Conservation (phyloP, 2,888 invertebrate species). For the Cylloceria caligata region DNA sequence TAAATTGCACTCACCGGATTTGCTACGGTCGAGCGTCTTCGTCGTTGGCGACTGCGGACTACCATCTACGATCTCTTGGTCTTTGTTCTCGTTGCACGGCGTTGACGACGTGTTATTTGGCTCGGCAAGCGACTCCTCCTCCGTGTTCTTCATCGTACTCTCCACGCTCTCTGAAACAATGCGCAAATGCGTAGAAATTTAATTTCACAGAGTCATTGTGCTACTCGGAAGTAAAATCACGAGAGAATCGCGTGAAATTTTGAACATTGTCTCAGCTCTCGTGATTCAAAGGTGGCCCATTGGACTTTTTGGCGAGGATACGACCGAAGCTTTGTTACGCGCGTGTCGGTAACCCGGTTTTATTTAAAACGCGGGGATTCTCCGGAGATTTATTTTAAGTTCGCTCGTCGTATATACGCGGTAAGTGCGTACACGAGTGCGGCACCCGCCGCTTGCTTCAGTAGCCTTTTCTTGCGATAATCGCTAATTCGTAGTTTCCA, state of each 20-base stretch:
- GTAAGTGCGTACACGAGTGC: slow-evolving; percentile 10
- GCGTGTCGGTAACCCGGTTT: slow-evolving; percentile 78
- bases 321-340: slow-evolving; percentile 34
- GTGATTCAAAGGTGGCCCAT: slow-evolving; percentile 33
- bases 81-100: slow-evolving; percentile 77
- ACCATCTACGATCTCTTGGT: slow-evolving; percentile 66
- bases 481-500: neutral
- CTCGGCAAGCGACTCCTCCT: neutral
- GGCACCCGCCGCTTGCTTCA: too few relatives aligned
- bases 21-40: slow-evolving; percentile 86
- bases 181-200: neutral
- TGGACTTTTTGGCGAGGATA: slow-evolving; percentile 36
- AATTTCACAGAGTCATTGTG: neutral
- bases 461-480: neutral
- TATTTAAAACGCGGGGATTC: slow-evolving; percentile 81
- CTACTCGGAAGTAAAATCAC: neutral
- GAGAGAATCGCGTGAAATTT: neutral
- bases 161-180: neutral
- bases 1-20: slow-evolving; percentile 83
- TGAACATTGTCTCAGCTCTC: slow-evolving; percentile 20
- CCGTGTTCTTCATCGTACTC: neutral
- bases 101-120: slow-evolving; percentile 60
- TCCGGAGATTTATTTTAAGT: slow-evolving; percentile 80
- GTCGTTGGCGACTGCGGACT: slow-evolving; percentile 73
- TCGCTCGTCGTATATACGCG: slow-evolving; percentile 69